Evolutionary conservation across 2,113 vertebrate genomes (phyloP), one percentile per base, ranked within the genome.

Genomic region (Epinephelus cyanopodus): DNA sequence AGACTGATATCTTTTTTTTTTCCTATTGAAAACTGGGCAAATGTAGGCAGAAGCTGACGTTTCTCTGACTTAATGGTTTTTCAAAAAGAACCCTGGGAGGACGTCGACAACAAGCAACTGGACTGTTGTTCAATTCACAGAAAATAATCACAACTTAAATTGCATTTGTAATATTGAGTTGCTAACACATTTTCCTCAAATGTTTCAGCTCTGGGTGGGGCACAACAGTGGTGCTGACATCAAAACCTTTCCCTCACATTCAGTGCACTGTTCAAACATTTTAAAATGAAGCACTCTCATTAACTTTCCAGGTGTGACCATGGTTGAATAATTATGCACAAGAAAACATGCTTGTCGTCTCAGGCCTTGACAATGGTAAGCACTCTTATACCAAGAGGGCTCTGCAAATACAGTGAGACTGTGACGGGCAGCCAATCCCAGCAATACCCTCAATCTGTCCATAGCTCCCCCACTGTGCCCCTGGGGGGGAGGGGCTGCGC

Each of bases 391-490:
- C 18, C 45, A 60, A 57, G 1, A 74, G 12, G 57, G 25, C 52
- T 77, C 63, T 86, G 47, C 42, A 48, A 33, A 27, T 45, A 74
- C 12, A 37, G 57, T 29, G 27, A 48, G 48, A 73, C 4, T 50
- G 80, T 0, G 57, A 72, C 10, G 11, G 63, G 21, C 50, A 48
- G 23, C 21, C 21, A 73, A 77, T 58, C 57, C 17, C 27, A 62
- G 11, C 53, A 18, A 42, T 64, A 67, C 73, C 76, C 39, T 67
- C 68, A 78, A 72, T 67, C 57, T 74, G 82, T 74, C 77, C 25
- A 64, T 61, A 9, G 47, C 64, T 76, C 68, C 13, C 61, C 76
- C 29, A 42, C 48, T 63, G 42, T 14, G 68, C 60, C 80, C 52
- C n/a, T 57, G 61, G 78, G 65, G 60, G 50, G 75, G 69, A 54